Evolutionary conservation across 1,140 invertebrate species (phyloP).

Genomic region (Homalodisca vitripennis): DNA sequence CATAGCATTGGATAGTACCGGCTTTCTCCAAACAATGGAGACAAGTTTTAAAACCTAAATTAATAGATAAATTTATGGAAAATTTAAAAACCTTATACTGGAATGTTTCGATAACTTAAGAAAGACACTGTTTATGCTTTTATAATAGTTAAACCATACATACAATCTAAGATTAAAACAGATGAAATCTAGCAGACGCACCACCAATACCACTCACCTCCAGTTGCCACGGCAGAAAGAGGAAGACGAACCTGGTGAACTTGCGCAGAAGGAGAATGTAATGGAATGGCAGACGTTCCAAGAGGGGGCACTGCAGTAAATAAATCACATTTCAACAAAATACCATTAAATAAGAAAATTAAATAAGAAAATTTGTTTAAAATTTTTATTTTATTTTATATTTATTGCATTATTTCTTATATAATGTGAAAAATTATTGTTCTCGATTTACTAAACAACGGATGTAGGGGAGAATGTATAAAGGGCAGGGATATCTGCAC

Average conservation of each 20-base stretch:
- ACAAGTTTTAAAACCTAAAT: no score
- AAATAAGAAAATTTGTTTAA: not conserved
- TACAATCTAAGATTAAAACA: conserved; percentile 36
- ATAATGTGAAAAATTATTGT: no score
- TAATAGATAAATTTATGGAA: no score
- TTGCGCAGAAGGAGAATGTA: conserved; percentile 47
- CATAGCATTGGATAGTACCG: no score
- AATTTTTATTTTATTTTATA: not conserved
- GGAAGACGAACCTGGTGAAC: conserved; percentile 49
- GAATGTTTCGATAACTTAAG: no score
- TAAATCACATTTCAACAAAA: not conserved
- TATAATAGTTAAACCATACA: not conserved
- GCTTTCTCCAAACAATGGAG: no score
- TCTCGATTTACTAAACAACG: not conserved
- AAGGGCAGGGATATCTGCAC: not conserved
- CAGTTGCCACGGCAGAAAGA: conserved; percentile 58
- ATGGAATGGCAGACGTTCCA: conserved; percentile 25
- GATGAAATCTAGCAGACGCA: conserved; percentile 42
- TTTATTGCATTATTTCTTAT: not conserved
- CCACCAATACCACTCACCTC: conserved; percentile 54
- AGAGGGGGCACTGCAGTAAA: conserved; percentile 24
- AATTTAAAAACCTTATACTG: no score
- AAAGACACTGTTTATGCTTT: no score
- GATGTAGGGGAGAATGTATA: not conserved
- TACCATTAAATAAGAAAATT: not conserved